Percentiles rank a stretch among this genome's conserved stretches.
Evolutionary conservation across 2,888 invertebrate genomes (phyloP).

Genomic region (Bombylius major): DNA sequence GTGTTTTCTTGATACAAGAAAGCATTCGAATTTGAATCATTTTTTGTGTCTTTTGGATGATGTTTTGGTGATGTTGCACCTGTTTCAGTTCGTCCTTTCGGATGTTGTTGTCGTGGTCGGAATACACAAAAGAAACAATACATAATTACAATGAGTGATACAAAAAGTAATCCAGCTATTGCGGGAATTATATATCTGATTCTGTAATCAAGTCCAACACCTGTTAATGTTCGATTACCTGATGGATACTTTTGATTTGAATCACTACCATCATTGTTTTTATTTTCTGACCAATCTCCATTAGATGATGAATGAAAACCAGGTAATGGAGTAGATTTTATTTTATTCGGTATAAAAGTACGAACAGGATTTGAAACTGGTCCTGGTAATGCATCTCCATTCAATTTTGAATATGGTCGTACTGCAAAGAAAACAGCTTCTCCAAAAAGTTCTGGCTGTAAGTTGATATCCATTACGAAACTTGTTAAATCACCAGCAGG

Average conservation of each 20-base stretch:
- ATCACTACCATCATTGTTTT: conserved; percentile 2
- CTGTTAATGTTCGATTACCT: background rate
- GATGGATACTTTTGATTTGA: background rate
- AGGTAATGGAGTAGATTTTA: background rate
- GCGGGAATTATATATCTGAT: conserved; percentile 17
- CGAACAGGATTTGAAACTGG: conserved; percentile 43
- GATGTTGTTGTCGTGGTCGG: conserved; percentile 24
- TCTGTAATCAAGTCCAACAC: conserved; percentile 5
- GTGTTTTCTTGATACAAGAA: background rate
- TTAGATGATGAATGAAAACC: background rate
- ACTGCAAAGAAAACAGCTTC: conserved; percentile 42
- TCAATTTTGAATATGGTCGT: conserved; percentile 37
- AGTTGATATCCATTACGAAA: conserved; percentile 27
- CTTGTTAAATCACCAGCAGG: conserved; percentile 42
- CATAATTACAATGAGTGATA: conserved; percentile 11
- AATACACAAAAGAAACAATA: conserved; percentile 12
- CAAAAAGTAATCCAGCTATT: conserved; percentile 12
- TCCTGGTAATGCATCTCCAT: conserved; percentile 28
- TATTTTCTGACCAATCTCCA: background rate
- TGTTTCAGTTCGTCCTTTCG: background rate
- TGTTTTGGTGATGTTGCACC: conserved; percentile 23
- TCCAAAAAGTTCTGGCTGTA: conserved; percentile 37
- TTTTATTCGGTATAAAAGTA: conserved; percentile 34
- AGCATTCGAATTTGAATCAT: conserved; percentile 24
- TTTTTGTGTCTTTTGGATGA: conserved; percentile 32